Percentiles rank a stretch among this genome's conserved stretches.
These are phyloP conservation scores for Limnephilus lunatus DNA, from an alignment of 2,888 invertebrate genomes.

Conservation along the genomic window DNA sequence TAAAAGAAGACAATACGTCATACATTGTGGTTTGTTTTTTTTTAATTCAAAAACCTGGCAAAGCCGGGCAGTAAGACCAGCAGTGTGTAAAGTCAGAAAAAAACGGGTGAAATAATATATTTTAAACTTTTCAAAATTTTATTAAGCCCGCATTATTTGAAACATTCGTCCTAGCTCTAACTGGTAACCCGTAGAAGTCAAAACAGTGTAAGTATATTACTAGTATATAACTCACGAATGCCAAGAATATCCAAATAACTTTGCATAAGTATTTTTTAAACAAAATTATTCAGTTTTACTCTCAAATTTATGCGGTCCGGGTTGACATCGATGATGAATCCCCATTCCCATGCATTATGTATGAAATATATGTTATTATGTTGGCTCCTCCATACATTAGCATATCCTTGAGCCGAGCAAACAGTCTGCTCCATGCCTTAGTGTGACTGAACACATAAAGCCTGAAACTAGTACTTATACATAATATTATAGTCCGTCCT, in stretches of 20 bases:
- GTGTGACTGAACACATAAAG: neutral
- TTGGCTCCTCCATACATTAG: conserved; percentile 8
- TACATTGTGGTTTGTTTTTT: neutral
- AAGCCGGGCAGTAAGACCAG: neutral
- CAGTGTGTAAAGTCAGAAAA: neutral
- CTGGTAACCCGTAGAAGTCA: no score
- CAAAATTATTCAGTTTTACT: neutral
- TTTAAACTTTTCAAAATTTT: neutral
- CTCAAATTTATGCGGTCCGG: neutral
- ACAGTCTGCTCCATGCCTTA: neutral
- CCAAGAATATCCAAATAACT: neutral
- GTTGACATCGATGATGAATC: conserved; percentile 1
- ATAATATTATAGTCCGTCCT: neutral
- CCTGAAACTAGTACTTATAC: neutral
- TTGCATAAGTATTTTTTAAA: neutral
- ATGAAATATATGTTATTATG: neutral
- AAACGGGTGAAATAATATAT: neutral
- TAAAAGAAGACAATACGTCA: no score
- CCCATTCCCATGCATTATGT: neutral
- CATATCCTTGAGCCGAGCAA: conserved; percentile 10
- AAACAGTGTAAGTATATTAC: neutral
- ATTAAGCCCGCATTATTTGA: neutral
- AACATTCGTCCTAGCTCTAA: neutral
- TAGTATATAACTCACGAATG: neutral
- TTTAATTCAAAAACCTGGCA: neutral